Evolutionary conservation across 2,797 vertebrate species (phyloP).

Genomic region (Malurus splendens): DNA sequence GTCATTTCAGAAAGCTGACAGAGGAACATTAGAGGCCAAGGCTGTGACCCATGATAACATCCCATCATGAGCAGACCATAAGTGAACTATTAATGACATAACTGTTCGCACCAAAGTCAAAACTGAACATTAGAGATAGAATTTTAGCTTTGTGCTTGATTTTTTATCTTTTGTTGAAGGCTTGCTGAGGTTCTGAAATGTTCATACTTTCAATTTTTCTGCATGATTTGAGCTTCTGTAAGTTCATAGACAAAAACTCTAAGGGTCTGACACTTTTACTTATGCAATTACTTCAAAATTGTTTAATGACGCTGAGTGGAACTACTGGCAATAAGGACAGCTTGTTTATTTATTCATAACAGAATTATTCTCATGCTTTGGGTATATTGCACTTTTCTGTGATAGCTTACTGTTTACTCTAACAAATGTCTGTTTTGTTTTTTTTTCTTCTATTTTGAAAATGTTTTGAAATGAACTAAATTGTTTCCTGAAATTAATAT

Average conservation of each 20-base stretch:
- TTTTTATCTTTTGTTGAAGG: not conserved
- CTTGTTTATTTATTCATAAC: slow-evolving; percentile 14
- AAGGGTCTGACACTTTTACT: not conserved
- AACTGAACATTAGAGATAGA: not conserved
- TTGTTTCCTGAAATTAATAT: slow-evolving; percentile 13
- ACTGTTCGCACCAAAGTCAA: not conserved
- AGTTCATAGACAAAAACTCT: not conserved
- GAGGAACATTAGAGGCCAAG: not conserved
- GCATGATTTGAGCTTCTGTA: not conserved
- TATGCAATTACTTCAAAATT: not conserved
- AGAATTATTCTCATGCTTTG: not conserved
- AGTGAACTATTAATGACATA: not conserved
- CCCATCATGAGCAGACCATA: not conserved
- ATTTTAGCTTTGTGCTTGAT: not conserved
- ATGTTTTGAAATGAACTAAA: not conserved
- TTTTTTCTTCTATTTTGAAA: not conserved
- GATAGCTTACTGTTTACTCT: not conserved
- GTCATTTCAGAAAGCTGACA: not conserved
- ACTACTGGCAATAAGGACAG: not conserved
- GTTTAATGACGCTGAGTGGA: not conserved
- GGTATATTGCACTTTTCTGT: not conserved
- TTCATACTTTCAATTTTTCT: not conserved
- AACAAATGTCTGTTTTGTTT: not conserved
- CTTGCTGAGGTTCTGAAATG: not conserved
- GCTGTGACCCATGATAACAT: not conserved